Evolutionary conservation across 2,113 vertebrate species (phyloP).

Genomic region (Falcunculus frontatus): DNA sequence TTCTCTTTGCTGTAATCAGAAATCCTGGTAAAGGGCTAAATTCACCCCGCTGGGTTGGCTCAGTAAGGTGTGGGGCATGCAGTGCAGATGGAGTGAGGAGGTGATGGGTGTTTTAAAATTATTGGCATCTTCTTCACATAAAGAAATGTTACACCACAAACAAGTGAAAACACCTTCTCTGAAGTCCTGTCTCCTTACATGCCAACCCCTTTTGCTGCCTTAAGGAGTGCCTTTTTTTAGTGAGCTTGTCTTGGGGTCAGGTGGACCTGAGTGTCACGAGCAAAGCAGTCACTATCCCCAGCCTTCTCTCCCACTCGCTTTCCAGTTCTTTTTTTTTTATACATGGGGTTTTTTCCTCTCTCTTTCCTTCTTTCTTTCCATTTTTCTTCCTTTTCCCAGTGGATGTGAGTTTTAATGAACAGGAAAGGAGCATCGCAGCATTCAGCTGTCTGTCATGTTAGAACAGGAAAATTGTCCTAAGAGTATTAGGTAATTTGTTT

Average conservation of each 20-base stretch:
- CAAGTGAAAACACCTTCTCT: neutral
- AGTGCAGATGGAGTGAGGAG: neutral
- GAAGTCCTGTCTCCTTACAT: neutral
- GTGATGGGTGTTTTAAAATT: neutral
- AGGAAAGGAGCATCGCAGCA: neutral
- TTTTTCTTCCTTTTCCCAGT: neutral
- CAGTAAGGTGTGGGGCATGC: too few relatives aligned
- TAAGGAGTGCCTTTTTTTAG: neutral
- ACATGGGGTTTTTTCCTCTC: accelerated
- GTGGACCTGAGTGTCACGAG: neutral
- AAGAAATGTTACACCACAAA: neutral
- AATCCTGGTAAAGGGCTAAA: neutral
- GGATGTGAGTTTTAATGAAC: neutral
- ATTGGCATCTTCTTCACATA: neutral
- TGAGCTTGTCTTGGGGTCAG: neutral
- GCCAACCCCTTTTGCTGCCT: neutral
- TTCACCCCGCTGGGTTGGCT: neutral
- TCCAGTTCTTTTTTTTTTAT: neutral
- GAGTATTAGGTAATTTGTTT: neutral
- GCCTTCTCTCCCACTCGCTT: neutral
- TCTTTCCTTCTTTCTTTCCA: neutral
- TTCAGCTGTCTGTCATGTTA: neutral
- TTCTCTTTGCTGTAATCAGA: neutral
- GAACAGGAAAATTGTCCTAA: neutral
- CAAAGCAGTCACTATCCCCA: neutral